These are phyloP conservation scores for Chymomyza procnemis DNA, from an alignment of 2,888 invertebrate genomes.

Conservation along the genomic window DNA sequence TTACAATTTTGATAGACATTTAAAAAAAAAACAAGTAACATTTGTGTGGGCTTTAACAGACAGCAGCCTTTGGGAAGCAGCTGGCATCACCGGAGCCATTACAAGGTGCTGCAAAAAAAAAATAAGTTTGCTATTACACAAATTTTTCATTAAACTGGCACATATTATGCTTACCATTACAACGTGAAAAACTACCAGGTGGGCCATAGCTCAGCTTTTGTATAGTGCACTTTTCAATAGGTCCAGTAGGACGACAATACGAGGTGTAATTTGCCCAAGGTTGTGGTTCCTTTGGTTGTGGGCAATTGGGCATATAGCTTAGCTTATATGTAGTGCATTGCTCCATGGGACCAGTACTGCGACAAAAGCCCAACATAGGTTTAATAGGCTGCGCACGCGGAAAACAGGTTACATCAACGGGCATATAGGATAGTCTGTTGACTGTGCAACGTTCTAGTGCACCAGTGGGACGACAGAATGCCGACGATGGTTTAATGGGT, in stretches of 20 bases:
- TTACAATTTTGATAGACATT: slow-evolving; percentile 50
- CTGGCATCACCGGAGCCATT: slow-evolving; percentile 33
- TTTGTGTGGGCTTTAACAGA: slow-evolving; percentile 56
- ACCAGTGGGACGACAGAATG: slow-evolving; percentile 66
- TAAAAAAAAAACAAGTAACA: slow-evolving; percentile 1
- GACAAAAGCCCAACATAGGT: slow-evolving; percentile 73
- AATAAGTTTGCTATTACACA: too few species aligned
- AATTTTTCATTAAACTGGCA: background rate
- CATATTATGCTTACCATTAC: slow-evolving; percentile 59
- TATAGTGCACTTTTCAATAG: slow-evolving; percentile 80
- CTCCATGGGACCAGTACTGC: slow-evolving; percentile 66
- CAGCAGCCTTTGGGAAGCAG: slow-evolving; percentile 73
- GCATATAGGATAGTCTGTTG: slow-evolving; percentile 76
- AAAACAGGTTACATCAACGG: slow-evolving; percentile 70
- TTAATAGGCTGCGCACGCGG: slow-evolving; percentile 57
- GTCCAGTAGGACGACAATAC: slow-evolving; percentile 69
- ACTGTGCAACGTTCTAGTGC: slow-evolving; percentile 75
- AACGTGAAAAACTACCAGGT: slow-evolving; percentile 79
- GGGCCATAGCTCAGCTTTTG: slow-evolving; percentile 83
- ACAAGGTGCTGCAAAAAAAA: slow-evolving; percentile 46
- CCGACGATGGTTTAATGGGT: slow-evolving; percentile 64
- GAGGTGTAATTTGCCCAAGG: slow-evolving; percentile 74
- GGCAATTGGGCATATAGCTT: slow-evolving; percentile 80
- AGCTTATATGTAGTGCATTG: slow-evolving; percentile 81
- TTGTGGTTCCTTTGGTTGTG: slow-evolving; percentile 69